Evolutionary conservation across 2,797 vertebrate species (phyloP), one percentile per base, ranked within the genome.

Genomic region (Rachycentron canadum): DNA sequence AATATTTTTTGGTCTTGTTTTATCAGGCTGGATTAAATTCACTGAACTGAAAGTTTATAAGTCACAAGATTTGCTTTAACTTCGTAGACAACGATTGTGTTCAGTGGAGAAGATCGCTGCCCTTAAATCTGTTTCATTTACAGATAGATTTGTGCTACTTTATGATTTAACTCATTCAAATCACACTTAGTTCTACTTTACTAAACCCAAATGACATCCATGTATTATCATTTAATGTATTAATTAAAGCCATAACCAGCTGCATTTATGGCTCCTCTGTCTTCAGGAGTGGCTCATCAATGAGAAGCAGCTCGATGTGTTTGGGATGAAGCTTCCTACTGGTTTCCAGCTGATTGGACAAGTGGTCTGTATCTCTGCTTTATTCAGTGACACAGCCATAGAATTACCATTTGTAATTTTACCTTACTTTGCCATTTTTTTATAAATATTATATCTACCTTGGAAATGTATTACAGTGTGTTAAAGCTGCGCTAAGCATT

Each of bases 311-410:
- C 72, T 91, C 1, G 90, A 95, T 7, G 96, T 96, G 53, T 95
- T 94, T 77, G 96, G 96, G n/a, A 96, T 96, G 96, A 96, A 96
- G 89, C 91, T 96, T 55, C 96, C 96, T 0, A 96, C 95, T 4
- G 96, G 96, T 19, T 96, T 96, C 76, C 96, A 96, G 82, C 95
- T 96, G 25, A 96, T 96, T 60, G 96, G 96, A 88, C 96, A 96
- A 95, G 96, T 96, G 95, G 96, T 96, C 68, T 57, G 95, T 95
- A 38, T 59, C 49, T 23, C 47, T 17, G 23, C 32, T 11, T 38
- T 14, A 40, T 28, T 3, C 3, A 43, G 5, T 0, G 10, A 32
- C 14, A 12, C 32, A 40, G 25, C 0, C 32, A 9, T 47, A 55
- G 3, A 19, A 11, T 12, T 2, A 19, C 6, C 13, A 8, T 14